Evolutionary conservation across 2,113 vertebrate species (phyloP).

Genomic region (Oncorhynchus masou): DNA sequence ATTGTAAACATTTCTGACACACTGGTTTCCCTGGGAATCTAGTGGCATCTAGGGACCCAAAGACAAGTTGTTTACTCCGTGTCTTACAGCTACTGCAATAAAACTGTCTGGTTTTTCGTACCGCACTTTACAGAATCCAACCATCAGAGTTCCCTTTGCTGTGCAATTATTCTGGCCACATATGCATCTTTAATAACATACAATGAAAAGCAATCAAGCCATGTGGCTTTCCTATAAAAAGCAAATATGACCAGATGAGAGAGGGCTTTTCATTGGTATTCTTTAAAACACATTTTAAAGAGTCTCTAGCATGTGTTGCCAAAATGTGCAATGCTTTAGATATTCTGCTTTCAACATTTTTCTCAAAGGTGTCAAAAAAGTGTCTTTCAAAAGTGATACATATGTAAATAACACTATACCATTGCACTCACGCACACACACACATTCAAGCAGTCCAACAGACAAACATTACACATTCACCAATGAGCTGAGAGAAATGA

Average conservation of each 20-base stretch:
- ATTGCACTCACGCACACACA: background rate
- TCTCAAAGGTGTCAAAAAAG: background rate
- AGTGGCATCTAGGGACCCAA: background rate
- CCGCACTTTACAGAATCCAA: no score
- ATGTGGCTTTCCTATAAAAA: constrained; percentile 4
- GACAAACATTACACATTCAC: background rate
- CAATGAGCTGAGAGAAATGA: background rate
- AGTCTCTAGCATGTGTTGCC: constrained; percentile 1
- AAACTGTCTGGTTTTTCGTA: background rate
- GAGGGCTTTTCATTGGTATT: background rate
- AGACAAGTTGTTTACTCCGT: constrained; percentile 14
- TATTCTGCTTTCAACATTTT: constrained; percentile 7
- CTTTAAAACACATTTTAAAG: background rate
- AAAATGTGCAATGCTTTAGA: constrained; percentile 1
- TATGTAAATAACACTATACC: background rate
- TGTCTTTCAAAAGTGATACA: constrained; percentile 18
- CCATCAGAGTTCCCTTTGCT: background rate
- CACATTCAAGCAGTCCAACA: background rate
- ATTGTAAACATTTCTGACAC: background rate
- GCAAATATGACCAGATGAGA: constrained; percentile 6
- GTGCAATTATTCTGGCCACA: constrained; percentile 12
- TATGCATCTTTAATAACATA: constrained; percentile 3
- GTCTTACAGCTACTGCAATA: constrained; percentile 5
- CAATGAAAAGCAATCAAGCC: constrained; percentile 1
- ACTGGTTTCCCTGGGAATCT: background rate